Evolutionary conservation across 2,113 vertebrate genomes (phyloP).

Genomic region (Montifringilla adamsi): DNA sequence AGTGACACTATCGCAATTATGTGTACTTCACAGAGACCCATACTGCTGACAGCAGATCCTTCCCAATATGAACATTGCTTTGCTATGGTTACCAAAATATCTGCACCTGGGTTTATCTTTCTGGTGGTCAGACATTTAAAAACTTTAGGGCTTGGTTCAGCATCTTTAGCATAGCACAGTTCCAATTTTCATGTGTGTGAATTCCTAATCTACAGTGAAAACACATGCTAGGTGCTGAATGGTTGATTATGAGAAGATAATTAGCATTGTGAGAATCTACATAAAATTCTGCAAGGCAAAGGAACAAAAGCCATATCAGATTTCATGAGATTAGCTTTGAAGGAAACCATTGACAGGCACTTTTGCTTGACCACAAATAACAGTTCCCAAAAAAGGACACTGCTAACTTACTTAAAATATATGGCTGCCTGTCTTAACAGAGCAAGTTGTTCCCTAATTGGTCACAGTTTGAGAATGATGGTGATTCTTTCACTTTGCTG

Average conservation of each 20-base stretch:
- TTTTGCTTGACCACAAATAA: not conserved
- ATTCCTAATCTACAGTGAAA: not conserved
- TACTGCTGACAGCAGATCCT: not conserved
- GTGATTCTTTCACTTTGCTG: not conserved
- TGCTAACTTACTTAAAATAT: not conserved
- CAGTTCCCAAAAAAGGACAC: not conserved
- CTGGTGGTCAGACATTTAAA: not conserved
- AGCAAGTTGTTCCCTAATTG: not conserved
- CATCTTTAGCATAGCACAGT: not conserved
- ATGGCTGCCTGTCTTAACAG: not conserved
- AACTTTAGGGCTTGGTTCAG: not conserved
- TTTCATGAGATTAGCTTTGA: not conserved
- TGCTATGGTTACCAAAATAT: not conserved
- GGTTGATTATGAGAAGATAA: not conserved
- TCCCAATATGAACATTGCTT: not conserved
- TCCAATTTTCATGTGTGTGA: not conserved
- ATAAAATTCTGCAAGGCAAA: not conserved
- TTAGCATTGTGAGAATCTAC: not conserved
- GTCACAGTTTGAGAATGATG: not conserved
- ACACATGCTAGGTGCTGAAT: not conserved
- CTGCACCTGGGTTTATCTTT: not conserved
- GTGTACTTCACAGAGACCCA: not conserved
- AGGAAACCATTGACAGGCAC: not conserved
- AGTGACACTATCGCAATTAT: not conserved
- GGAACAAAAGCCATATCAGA: not conserved